Evolutionary conservation across 2,113 vertebrate species (phyloP), one percentile per base, ranked within the genome.

Genomic region (Apaloderma vittatum): DNA sequence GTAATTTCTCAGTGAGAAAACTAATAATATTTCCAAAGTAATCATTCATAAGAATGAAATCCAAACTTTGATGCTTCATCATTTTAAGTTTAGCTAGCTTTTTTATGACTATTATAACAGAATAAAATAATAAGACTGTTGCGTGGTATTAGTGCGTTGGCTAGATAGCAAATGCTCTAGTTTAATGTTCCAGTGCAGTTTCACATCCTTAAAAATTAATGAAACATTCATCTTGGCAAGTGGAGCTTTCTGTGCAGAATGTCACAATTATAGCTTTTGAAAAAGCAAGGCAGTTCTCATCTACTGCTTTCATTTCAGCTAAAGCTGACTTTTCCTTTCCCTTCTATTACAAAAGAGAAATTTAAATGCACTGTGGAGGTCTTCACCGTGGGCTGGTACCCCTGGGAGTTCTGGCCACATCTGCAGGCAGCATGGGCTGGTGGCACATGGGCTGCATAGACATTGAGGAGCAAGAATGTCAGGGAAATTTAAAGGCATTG

Each of bases 171-270:
- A 95, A 83, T 90, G 40, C 32, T 83, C 26, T 83, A 79, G 49
- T 83, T 40, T 96, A 94, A 90, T 77, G 88, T 90, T 92, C 74
- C 71, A 63, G 3, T 40, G 48, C n/a, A 67, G 34, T 66, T 92
- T 96, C 67, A 71, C 8, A 68, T 71, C 37, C 67, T 92, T 88
- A 92, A 95, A 97, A 92, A 90, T 96, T 92, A 88, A 96, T 84
- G 75, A 88, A 95, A 92, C 66, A 71, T 92, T 93, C 75, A 59
- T 80, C 86, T 92, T 85, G 90, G 72, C 29, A 84, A 90, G 59
- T 74, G 34, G 52, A 86, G 34, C 37, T 84, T 93, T 70, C 78
- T 43, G n/a, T 77, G 45, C 37, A 86, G 43, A 80, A 65, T 88
- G 71, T 74, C 94, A 88, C 40, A 86, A 73, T 66, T 66, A 78